Evolutionary conservation across 1,140 invertebrate species (phyloP), one percentile per base, ranked within the genome.

Genomic region (Euwallacea similis): DNA sequence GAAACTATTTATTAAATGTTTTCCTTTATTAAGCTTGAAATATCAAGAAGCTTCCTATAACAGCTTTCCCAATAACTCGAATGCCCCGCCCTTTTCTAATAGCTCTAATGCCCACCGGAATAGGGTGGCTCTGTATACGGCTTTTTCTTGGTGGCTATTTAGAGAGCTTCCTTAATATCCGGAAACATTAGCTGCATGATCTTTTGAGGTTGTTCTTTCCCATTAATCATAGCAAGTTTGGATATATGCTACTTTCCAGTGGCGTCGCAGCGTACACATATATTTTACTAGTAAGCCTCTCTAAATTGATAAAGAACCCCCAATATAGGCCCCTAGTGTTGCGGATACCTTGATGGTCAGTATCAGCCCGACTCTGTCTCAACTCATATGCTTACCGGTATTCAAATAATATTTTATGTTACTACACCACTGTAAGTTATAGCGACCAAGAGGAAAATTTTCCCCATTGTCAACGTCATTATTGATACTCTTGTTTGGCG

Each of bases 401-500:
- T 33, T 33, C 21, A 33, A 33, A 33, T 33, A 33, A 33, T 33
- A 33, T 33, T 33, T 33, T 33, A 33, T 33, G 21, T 33, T 33
- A 47, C 7, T 42, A 59, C 69, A 63, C 69, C 60, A 71, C 69
- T 71, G 69, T 66, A 21, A 42, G 9, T 33, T 33, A 33, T 33
- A 33, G 21, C 21, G 4, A 33, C 21, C 7, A n/a, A 47, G 60
- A 63, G n/a, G 11, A 54, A n/a, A 59, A 46, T 8, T 11, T 60
- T 13, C 72, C 64, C 70, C 62, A 76, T 76, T 78, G 76, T 77
- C 71, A 69, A 65, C 71, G 66, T 75, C 76, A 79, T 79, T 77
- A 79, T 79, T 79, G 77, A 80, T 79, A 79, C 78, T 76, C 77
- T 78, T 79, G 78, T 79, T 79, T 79, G 76, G 75, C 72, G 75